Evolutionary conservation across 92 coral and sea anemone genomes (phyloP).

Genomic region (Epizoanthus ramosus): DNA sequence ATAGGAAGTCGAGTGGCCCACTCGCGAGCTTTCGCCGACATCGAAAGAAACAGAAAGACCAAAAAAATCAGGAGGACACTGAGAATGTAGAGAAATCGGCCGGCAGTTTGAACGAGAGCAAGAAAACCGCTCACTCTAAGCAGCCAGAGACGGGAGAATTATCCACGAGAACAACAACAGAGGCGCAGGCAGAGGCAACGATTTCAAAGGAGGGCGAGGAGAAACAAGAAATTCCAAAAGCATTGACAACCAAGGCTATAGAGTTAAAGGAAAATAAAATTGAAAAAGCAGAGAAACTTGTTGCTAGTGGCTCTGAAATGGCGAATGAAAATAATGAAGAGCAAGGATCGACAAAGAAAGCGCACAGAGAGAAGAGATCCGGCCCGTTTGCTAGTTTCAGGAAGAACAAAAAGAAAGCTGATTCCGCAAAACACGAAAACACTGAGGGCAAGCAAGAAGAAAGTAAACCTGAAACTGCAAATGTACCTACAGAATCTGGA

Average conservation of each 20-base stretch:
- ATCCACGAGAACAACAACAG: neutral
- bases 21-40: conserved; percentile 34
- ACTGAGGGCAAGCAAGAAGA: neutral
- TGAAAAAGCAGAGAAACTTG: neutral
- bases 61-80: conserved; percentile 9
- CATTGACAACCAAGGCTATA: neutral
- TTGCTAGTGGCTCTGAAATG: conserved; percentile 12
- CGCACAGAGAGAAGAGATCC: conserved; percentile 4
- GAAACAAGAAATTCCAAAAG: neutral
- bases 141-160: neutral
- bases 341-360: conserved; percentile 1
- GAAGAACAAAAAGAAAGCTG: conserved; percentile 31
- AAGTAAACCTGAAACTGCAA: conserved; percentile 4
- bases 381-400: conserved; percentile 41
- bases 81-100: neutral
- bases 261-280: neutral
- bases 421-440: conserved; percentile 8
- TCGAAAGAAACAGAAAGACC: conserved; percentile 11
- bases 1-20: conserved; percentile 24
- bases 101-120: conserved; percentile 1
- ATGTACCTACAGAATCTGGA: neutral
- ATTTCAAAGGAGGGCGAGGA: neutral
- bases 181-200: neutral
- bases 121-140: neutral
- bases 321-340: conserved; percentile 13